Conservation (phyloP, 2,888 invertebrate species). For the Fissipunctia ypsillon region DNA sequence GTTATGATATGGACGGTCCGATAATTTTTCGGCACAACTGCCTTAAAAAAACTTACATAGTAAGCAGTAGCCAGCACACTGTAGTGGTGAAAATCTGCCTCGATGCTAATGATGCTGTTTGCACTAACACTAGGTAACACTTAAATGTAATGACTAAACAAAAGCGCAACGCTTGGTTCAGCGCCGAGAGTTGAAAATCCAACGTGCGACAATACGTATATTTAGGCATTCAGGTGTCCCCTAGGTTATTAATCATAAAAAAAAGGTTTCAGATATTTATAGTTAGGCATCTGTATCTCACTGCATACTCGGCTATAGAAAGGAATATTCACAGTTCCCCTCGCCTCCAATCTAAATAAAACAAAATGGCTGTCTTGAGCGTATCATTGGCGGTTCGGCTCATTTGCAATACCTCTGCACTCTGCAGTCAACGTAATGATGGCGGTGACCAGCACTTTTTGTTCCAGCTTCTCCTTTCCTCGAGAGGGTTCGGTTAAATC, state of each 20-base stretch:
- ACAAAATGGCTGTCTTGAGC: neutral
- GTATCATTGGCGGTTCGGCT: neutral
- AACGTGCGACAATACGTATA: neutral
- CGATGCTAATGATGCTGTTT: neutral
- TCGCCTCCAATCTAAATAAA: neutral
- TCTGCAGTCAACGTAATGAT: constrained; percentile 31
- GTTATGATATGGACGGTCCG: too few relatives aligned
- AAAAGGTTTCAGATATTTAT: neutral
- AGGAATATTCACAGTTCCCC: neutral
- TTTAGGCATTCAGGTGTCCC: neutral
- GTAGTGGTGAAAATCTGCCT: too few relatives aligned
- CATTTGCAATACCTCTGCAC: constrained; percentile 38
- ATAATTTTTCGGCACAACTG: neutral
- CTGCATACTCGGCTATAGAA: neutral
- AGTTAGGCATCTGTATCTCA: neutral
- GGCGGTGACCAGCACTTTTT: constrained; percentile 43
- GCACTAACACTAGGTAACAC: neutral
- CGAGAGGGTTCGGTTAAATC: constrained; percentile 4
- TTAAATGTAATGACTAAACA: too few relatives aligned
- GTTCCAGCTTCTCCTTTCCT: constrained; percentile 5
- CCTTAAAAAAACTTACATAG: too few relatives aligned
- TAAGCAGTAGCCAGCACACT: neutral
- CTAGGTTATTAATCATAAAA: too few relatives aligned
- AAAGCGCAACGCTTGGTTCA: neutral
- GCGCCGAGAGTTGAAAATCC: neutral